phyloP scores from a whole-genome alignment of 1,140 invertebrate species.

The Eumaeus atala region DNA sequence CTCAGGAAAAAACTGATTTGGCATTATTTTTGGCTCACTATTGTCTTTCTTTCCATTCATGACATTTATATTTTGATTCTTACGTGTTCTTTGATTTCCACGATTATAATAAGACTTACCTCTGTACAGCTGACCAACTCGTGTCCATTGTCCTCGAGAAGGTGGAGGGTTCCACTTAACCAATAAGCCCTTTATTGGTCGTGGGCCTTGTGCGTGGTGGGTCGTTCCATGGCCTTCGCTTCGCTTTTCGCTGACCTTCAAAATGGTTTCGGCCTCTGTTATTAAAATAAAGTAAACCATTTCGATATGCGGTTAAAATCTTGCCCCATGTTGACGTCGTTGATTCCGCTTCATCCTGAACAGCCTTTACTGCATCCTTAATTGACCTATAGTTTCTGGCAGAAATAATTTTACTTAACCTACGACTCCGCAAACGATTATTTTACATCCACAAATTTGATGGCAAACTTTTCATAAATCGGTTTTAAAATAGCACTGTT shows the following conservation, averaged over 20 bases:
- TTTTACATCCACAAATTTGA: slow-evolving; percentile 21
- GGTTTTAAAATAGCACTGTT: slow-evolving; percentile 12
- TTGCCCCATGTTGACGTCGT: not conserved
- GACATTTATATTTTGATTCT: slow-evolving; percentile 6
- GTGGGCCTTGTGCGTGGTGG: too few species aligned
- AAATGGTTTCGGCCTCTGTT: slow-evolving; percentile 13
- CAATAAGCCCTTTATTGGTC: too few species aligned
- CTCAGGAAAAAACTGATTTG: slow-evolving; percentile 4
- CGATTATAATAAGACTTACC: slow-evolving; percentile 9
- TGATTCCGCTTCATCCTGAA: slow-evolving; percentile 13
- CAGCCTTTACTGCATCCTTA: slow-evolving; percentile 18
- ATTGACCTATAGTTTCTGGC: slow-evolving; percentile 12
- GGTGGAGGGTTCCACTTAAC: not conserved
- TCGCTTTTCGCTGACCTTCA: slow-evolving; percentile 2
- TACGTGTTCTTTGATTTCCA: slow-evolving; percentile 4
- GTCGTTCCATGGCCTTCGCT: too few species aligned
- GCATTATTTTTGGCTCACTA: slow-evolving; percentile 4
- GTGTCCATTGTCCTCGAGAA: slow-evolving; percentile 4
- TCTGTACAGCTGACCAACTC: not conserved
- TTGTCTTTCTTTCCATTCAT: not conserved
- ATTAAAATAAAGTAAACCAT: slow-evolving; percentile 7
- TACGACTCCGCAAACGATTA: slow-evolving; percentile 15
- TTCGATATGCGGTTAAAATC: not conserved
- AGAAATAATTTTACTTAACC: slow-evolving; percentile 19
- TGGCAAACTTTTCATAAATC: slow-evolving; percentile 18